phyloP scores from a whole-genome alignment of 2,888 invertebrate species.

The Sinopyrophorus schimmeli region DNA sequence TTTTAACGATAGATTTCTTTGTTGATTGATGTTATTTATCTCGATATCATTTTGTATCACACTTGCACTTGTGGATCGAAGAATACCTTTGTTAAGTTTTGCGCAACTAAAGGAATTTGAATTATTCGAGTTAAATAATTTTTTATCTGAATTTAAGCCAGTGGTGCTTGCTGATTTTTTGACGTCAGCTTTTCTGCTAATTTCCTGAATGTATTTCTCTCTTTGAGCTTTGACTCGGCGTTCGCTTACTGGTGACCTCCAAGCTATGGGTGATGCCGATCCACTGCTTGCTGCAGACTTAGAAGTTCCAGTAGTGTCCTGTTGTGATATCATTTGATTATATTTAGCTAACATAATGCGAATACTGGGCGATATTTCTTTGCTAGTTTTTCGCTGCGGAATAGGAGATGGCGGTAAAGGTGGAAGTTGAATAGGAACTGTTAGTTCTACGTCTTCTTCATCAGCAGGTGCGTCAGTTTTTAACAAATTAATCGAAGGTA shows the following conservation, averaged over 20 bases:
- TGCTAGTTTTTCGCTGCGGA: constrained; percentile 60
- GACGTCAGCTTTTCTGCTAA: constrained; percentile 59
- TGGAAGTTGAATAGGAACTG: constrained; percentile 50
- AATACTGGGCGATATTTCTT: constrained; percentile 72
- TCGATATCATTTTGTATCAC: constrained; percentile 23
- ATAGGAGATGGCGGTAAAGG: constrained; percentile 65
- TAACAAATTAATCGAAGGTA: background rate
- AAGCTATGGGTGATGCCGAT: constrained; percentile 65
- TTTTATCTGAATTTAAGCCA: constrained; percentile 40
- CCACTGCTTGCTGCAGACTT: constrained; percentile 60
- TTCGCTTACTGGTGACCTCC: constrained; percentile 66
- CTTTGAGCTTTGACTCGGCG: constrained; percentile 61
- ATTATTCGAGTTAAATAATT: constrained; percentile 40
- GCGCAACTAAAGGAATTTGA: constrained; percentile 6
- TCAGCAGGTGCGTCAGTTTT: background rate
- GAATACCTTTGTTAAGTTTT: constrained; percentile 36
- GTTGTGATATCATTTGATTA: constrained; percentile 65
- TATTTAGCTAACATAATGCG: constrained; percentile 72
- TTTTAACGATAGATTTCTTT: constrained; percentile 48
- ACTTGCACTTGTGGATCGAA: constrained; percentile 25
- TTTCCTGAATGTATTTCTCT: constrained; percentile 56
- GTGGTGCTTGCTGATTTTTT: constrained; percentile 68
- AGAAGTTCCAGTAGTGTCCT: constrained; percentile 53
- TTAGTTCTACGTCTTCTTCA: constrained; percentile 2
- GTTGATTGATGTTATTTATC: constrained; percentile 7